phyloP scores from a whole-genome alignment of 2,888 invertebrate genomes.

The Chironomus tentans region DNA sequence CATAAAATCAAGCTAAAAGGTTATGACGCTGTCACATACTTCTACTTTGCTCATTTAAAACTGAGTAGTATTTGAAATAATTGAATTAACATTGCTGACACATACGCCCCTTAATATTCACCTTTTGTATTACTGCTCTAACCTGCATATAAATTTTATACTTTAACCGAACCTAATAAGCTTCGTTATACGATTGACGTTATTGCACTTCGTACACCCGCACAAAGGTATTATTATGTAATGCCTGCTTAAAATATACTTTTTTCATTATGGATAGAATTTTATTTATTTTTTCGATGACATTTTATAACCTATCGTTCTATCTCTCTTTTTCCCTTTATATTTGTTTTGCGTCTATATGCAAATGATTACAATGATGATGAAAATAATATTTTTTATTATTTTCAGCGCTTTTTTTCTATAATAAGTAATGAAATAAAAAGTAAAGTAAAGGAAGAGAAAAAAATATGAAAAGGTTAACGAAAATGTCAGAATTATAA shows the following conservation, averaged over 20 bases:
- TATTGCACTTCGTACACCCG: neutral
- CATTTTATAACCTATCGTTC: too few species aligned
- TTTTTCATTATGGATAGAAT: too few species aligned
- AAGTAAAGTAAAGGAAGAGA: too few species aligned
- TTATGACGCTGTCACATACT: neutral
- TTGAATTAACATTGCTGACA: constrained; percentile 9
- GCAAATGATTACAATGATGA: too few species aligned
- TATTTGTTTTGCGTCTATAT: too few species aligned
- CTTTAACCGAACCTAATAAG: neutral
- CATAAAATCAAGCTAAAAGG: too few species aligned
- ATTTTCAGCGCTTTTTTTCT: too few species aligned
- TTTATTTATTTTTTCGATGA: too few species aligned
- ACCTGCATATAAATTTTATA: neutral
- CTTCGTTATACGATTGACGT: neutral
- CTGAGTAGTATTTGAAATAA: neutral
- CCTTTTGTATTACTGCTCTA: neutral
- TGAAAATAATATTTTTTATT: too few species aligned
- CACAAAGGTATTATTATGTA: neutral
- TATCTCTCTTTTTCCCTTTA: too few species aligned
- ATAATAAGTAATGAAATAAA: too few species aligned
- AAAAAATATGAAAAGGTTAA: constrained; percentile 4
- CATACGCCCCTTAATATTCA: neutral
- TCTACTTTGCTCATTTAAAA: neutral
- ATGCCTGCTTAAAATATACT: too few species aligned
- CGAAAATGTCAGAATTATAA: constrained; percentile 20